phyloP scores from a whole-genome alignment of 2,797 vertebrate genomes.

The Eurystomus glaucurus region DNA sequence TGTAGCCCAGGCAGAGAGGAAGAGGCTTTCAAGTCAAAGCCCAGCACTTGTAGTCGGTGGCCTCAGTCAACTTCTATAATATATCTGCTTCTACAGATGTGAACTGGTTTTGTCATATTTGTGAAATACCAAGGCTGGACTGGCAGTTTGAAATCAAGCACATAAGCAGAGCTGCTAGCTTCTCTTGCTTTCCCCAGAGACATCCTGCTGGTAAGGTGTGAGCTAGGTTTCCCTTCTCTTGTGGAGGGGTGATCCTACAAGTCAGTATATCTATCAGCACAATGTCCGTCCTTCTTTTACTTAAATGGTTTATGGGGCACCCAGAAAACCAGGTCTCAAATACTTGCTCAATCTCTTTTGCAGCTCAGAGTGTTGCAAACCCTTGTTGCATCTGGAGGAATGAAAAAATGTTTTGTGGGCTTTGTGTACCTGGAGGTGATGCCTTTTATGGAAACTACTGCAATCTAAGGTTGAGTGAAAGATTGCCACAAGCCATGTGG shows the following conservation, averaged over 20 bases:
- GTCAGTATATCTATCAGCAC: rapidly evolving
- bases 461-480: background rate
- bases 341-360: background rate
- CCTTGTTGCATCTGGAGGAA: background rate
- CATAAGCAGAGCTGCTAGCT: background rate
- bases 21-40: background rate
- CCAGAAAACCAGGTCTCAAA: background rate
- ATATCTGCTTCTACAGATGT: background rate
- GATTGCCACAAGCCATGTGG: background rate
- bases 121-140: background rate
- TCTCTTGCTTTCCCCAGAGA: background rate
- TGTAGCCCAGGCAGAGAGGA: background rate
- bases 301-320: background rate
- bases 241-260: background rate
- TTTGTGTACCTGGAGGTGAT: background rate
- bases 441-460: background rate
- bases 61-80: background rate
- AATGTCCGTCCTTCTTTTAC: background rate
- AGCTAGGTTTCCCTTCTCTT: background rate
- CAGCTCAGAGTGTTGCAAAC: background rate
- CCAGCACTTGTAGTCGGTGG: background rate
- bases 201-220: background rate
- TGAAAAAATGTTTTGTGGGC: background rate
- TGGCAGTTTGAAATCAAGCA: background rate
- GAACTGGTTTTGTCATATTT: background rate